These are phyloP conservation scores for Forbesichthys papilliferus DNA, from an alignment of 2,113 vertebrate species.

Conservation along the genomic window DNA sequence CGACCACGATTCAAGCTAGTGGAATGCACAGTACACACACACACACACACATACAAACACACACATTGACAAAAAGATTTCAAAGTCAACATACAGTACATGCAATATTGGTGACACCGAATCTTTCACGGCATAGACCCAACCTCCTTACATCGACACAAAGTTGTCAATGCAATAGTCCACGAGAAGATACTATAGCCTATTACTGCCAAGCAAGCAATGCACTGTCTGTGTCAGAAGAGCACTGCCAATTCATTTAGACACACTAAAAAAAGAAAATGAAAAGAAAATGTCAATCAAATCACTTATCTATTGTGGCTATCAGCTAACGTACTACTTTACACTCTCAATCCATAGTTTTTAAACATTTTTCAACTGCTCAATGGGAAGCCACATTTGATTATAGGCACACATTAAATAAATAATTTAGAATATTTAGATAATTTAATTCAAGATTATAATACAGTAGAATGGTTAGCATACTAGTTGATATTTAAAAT, in stretches of 20 bases:
- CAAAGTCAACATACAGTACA: neutral
- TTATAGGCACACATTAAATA: constrained; percentile 17
- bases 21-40: constrained; percentile 57
- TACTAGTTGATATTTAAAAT: too few relatives aligned
- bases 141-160: constrained; percentile 38
- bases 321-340: constrained; percentile 40
- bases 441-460: too few relatives aligned
- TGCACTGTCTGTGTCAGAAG: constrained; percentile 63
- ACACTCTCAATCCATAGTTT: constrained; percentile 32
- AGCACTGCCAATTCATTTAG: constrained; percentile 64
- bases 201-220: constrained; percentile 70
- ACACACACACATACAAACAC: constrained; percentile 17
- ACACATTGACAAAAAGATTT: neutral
- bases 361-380: constrained; percentile 41
- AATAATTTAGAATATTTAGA: too few relatives aligned
- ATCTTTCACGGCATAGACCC: constrained; percentile 39
- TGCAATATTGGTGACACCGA: constrained; percentile 23
- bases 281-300: constrained; percentile 18
- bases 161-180: constrained; percentile 51
- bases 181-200: constrained; percentile 55
- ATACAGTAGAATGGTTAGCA: too few relatives aligned
- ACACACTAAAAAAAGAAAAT: constrained; percentile 35
- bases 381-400: constrained; percentile 16
- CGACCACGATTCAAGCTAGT: constrained; percentile 60
- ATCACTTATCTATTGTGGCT: constrained; percentile 28